Evolutionary conservation across 35 echinoderm and acorn worm genomes (phyloP), one percentile per base, ranked within the genome.

Genomic region (Lytechinus pictus): DNA sequence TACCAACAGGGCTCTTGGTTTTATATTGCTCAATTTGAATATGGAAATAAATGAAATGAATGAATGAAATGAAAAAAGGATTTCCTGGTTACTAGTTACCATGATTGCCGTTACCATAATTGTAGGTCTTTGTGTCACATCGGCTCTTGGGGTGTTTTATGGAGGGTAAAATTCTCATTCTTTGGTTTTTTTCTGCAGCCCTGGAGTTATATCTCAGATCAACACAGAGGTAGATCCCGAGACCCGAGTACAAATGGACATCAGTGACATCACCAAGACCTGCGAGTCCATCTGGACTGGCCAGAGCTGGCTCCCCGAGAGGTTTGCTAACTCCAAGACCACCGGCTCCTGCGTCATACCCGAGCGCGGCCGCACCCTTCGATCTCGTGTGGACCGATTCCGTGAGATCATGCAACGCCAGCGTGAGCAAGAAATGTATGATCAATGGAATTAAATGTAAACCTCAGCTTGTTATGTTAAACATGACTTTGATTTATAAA

Each of bases 201-300:
- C 55, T 5, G 92, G 54, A 55, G 24, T 93, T 44, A 4, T n/a
- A 0, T 57, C n/a, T 10, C 92, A 54, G 92, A 55, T 55, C 92
- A 57, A 57, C 92, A 13, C 57, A 14, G 86, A 52, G 5, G 52
- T 72, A 54, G 94, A 92, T n/a, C n/a, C 12, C 0, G 94, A 95
- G 87, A 11, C 60, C 12, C 95, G 57, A 12, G 57, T 27, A 27
- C 92, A 21, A 9, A 86, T 58, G 61, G 94, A 86, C n/a, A 6
- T 57, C 4, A 24, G 54, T 29, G 60, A 1, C 21, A 28, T 95
- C 55, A 95, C 72, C 51, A 94, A 97, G 52, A 95, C 94, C 12
- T 98, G 97, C 92, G 97, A 98, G 91, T 66, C 93, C 14, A 91
- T 95, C 95, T 98, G 97, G 97, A 95, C 54, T 9, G 97, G 97